Evolutionary conservation across 2,888 invertebrate species (phyloP).

Genomic region (Lissocephala sabroskyi): DNA sequence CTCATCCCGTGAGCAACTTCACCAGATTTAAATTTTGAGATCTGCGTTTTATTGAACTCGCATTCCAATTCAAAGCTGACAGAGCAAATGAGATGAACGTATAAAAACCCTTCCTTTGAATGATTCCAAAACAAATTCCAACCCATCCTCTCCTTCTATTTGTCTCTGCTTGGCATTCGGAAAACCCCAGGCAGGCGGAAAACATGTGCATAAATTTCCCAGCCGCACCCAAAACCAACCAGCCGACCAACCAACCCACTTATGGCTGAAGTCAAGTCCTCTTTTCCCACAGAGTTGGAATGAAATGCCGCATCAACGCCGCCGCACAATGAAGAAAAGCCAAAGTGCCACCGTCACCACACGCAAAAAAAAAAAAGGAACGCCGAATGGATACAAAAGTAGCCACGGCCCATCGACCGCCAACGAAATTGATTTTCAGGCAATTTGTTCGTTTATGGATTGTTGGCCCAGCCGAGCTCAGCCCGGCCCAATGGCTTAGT

Average conservation of each 20-base stretch:
- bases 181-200: too few species aligned
- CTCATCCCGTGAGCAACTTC: not conserved
- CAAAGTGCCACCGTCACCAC: not conserved
- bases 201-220: slow-evolving; percentile 56
- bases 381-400: slow-evolving; percentile 46
- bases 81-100: too few species aligned
- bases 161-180: too few species aligned
- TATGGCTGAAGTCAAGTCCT: slow-evolving; percentile 26
- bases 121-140: not conserved
- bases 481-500: not conserved
- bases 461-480: slow-evolving; percentile 27
- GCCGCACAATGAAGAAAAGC: not conserved
- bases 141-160: too few species aligned
- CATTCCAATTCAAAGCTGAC: too few species aligned
- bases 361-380: too few species aligned
- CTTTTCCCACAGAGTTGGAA: slow-evolving; percentile 9
- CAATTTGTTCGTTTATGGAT: slow-evolving; percentile 66
- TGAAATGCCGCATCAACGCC: not conserved
- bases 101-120: too few species aligned
- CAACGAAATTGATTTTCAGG: slow-evolving; percentile 65
- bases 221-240: slow-evolving; percentile 36
- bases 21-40: too few species aligned
- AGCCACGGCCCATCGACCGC: slow-evolving; percentile 22
- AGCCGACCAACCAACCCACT: slow-evolving; percentile 44
- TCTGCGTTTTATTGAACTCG: too few species aligned